Conservation (phyloP, 2,113 vertebrate species). For the Synchiropus splendidus region DNA sequence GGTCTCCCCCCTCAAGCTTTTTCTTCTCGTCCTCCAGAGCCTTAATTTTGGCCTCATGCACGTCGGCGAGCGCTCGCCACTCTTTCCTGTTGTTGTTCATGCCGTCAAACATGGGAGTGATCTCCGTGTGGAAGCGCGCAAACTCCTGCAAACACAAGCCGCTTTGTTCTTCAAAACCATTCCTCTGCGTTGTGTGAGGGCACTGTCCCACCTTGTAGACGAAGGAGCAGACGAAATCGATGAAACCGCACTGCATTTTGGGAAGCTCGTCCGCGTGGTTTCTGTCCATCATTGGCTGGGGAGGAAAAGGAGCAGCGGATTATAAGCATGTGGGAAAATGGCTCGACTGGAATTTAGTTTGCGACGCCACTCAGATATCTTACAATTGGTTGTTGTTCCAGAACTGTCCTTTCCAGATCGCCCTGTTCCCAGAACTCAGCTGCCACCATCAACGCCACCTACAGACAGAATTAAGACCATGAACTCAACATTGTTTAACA, state of each 20-base stretch:
- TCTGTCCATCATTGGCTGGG: constrained; percentile 92
- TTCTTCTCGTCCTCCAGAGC: constrained; percentile 75
- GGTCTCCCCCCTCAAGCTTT: constrained; percentile 61
- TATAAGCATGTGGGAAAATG: too few relatives aligned
- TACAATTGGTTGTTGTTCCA: constrained; percentile 89
- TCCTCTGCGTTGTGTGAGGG: too few relatives aligned
- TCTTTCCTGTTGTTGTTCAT: constrained; percentile 79
- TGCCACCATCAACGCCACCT: constrained; percentile 91
- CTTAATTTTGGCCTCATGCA: constrained; percentile 79
- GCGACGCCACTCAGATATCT: too few relatives aligned
- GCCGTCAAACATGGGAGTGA: constrained; percentile 79
- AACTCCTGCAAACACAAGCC: constrained; percentile 82
- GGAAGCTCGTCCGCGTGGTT: constrained; percentile 82
- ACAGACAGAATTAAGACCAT: constrained; percentile 1
- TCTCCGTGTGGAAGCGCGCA: constrained; percentile 84
- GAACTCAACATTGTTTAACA: neutral
- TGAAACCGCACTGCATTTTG: constrained; percentile 92
- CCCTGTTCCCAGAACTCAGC: constrained; percentile 95
- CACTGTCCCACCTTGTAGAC: constrained; percentile 78
- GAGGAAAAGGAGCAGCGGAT: neutral
- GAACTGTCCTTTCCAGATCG: constrained; percentile 80
- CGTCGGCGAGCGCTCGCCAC: constrained; percentile 82
- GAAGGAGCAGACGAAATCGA: constrained; percentile 91
- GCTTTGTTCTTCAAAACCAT: too few relatives aligned
- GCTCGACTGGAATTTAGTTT: too few relatives aligned